Conservation (phyloP, 2,888 invertebrate species). For the Cryptus viduatorius region DNA sequence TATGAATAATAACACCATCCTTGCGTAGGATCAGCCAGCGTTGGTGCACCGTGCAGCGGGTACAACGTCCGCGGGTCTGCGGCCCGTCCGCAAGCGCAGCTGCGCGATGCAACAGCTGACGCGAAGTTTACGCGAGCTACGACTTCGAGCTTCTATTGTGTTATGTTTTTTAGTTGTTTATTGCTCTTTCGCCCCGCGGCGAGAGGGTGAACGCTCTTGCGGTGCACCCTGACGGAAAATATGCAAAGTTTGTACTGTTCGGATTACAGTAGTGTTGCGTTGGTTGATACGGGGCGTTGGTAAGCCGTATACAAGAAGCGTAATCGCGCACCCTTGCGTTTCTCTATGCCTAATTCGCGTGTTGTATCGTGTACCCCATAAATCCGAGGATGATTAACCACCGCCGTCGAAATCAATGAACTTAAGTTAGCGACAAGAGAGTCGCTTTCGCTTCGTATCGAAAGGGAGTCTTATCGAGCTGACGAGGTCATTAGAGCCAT, state of each 20-base stretch:
- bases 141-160: slow-evolving; percentile 68
- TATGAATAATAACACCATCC: neutral
- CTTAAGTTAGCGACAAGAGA: neutral
- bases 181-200: slow-evolving; percentile 35
- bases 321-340: slow-evolving; percentile 50
- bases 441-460: neutral
- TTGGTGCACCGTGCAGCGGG: neutral
- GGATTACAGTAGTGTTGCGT: slow-evolving; percentile 38
- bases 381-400: slow-evolving; percentile 57
- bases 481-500: slow-evolving; percentile 12
- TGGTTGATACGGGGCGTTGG: slow-evolving; percentile 44
- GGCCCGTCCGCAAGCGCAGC: slow-evolving; percentile 70
- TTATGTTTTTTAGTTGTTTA: slow-evolving; percentile 31
- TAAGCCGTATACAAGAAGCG: slow-evolving; percentile 51
- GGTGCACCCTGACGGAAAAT: slow-evolving; percentile 15
- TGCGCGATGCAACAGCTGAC: slow-evolving; percentile 80
- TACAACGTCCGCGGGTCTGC: slow-evolving; percentile 19
- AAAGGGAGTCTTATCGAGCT: neutral
- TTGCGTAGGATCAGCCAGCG: neutral
- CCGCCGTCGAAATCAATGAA: slow-evolving; percentile 59
- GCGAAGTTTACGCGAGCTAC: slow-evolving; percentile 58
- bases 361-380: slow-evolving; percentile 13
- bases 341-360: slow-evolving; percentile 32
- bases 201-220: slow-evolving; percentile 35
- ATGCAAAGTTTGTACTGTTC: slow-evolving; percentile 21